Evolutionary conservation across 2,888 invertebrate genomes (phyloP).

Genomic region (Tetragnatha montana): DNA sequence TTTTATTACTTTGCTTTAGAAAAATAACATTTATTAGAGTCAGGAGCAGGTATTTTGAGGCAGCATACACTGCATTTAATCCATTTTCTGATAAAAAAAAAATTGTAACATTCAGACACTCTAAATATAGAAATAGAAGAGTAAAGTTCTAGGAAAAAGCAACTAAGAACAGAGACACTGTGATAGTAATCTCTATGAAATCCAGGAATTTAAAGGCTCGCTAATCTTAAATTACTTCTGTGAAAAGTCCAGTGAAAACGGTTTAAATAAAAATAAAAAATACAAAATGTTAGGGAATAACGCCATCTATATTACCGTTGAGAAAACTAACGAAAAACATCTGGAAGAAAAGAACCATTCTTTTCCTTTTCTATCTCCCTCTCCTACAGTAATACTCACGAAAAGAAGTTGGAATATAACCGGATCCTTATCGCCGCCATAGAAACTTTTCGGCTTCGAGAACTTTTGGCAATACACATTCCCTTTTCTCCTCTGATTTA

Average conservation of each 20-base stretch:
- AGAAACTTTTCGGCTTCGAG: constrained; percentile 48
- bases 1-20: no score
- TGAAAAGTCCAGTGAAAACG: background rate
- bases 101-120: no score
- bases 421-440: constrained; percentile 51
- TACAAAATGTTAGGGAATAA: background rate
- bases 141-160: no score
- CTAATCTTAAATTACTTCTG: background rate
- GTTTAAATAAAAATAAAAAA: background rate
- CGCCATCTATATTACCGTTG: background rate
- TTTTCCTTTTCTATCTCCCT: constrained; percentile 1
- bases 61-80: no score
- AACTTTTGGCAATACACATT: constrained; percentile 51
- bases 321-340: background rate
- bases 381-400: constrained; percentile 27
- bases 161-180: no score
- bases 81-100: no score
- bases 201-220: background rate
- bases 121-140: no score
- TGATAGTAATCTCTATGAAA: no score
- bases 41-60: no score
- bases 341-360: background rate
- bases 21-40: no score
- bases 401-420: constrained; percentile 40
- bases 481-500: constrained; percentile 44